A percentile compares a stretch with the other conserved stretches of the same genome.
Evolutionary conservation across 2,113 vertebrate genomes (phyloP).

Genomic region (Poeciliopsis turrubarensis): DNA sequence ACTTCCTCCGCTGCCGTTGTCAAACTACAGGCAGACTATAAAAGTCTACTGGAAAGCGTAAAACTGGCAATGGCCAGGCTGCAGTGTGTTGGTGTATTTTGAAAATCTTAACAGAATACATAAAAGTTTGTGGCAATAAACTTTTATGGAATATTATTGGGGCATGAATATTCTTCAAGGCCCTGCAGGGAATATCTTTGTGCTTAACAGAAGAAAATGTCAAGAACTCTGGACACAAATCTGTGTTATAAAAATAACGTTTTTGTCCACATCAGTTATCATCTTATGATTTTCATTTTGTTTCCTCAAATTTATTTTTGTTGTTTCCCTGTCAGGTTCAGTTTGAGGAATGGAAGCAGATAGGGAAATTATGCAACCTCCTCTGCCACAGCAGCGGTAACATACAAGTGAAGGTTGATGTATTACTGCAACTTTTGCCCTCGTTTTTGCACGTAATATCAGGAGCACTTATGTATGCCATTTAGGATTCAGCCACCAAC

Average conservation of each 20-base stretch:
- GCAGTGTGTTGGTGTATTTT: too few relatives aligned
- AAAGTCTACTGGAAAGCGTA: too few relatives aligned
- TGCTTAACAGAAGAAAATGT: background rate
- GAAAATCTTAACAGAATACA: too few relatives aligned
- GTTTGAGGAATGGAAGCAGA: conserved; percentile 20
- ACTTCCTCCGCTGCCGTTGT: too few relatives aligned
- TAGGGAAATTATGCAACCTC: conserved; percentile 30
- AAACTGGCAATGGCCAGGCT: too few relatives aligned
- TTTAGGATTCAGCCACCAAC: conserved; percentile 38
- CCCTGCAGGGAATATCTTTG: too few relatives aligned
- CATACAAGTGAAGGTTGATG: conserved; percentile 42
- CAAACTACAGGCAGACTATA: too few relatives aligned
- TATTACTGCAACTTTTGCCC: conserved; percentile 31
- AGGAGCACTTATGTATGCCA: conserved; percentile 15
- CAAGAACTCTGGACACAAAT: conserved; percentile 3
- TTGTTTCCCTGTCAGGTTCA: conserved; percentile 24
- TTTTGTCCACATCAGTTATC: background rate
- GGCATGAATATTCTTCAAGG: too few relatives aligned
- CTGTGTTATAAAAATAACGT: background rate
- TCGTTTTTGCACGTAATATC: conserved; percentile 37
- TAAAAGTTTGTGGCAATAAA: too few relatives aligned
- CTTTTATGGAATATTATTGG: too few relatives aligned
- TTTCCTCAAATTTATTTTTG: conserved; percentile 5
- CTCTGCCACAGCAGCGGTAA: conserved; percentile 25
- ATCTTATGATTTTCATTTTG: conserved; percentile 1